phyloP scores from a whole-genome alignment of 92 coral and sea anemone species.

The Ricordea florida region DNA sequence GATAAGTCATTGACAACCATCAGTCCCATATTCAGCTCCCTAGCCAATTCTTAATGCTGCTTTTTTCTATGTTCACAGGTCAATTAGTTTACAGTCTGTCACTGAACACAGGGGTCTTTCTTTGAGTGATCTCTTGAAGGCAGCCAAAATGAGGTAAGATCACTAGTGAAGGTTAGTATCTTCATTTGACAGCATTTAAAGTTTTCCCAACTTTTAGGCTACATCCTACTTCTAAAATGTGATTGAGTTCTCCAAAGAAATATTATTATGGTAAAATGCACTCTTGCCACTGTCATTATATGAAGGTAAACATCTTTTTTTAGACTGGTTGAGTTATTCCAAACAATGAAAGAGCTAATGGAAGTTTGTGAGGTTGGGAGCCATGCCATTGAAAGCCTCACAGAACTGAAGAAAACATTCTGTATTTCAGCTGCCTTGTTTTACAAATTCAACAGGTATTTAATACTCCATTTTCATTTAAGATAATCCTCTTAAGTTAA shows the following conservation, averaged over 20 bases:
- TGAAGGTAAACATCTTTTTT: neutral
- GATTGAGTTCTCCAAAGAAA: too few species aligned
- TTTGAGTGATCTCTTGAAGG: constrained; percentile 3
- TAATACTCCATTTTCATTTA: too few species aligned
- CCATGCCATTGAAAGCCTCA: neutral
- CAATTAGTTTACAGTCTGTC: neutral
- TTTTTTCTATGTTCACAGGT: neutral
- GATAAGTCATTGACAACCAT: too few species aligned
- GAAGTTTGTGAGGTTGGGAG: neutral
- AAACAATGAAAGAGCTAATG: constrained; percentile 17
- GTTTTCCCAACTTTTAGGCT: too few species aligned
- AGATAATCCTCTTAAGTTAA: too few species aligned
- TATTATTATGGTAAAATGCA: too few species aligned
- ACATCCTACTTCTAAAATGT: too few species aligned
- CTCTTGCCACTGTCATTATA: too few species aligned
- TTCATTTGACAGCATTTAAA: too few species aligned
- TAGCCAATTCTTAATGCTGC: too few species aligned
- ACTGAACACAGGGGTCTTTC: neutral
- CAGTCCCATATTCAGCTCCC: too few species aligned
- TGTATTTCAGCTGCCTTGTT: constrained; percentile 32
- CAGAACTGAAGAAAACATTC: constrained; percentile 30
- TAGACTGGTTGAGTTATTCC: constrained; percentile 30
- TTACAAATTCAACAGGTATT: constrained; percentile 26
- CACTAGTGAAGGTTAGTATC: too few species aligned
- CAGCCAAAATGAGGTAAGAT: constrained; percentile 15